Evolutionary conservation across 92 coral and sea anemone species (phyloP), one percentile per base, ranked within the genome.

Genomic region (Epizoanthus stellaris): DNA sequence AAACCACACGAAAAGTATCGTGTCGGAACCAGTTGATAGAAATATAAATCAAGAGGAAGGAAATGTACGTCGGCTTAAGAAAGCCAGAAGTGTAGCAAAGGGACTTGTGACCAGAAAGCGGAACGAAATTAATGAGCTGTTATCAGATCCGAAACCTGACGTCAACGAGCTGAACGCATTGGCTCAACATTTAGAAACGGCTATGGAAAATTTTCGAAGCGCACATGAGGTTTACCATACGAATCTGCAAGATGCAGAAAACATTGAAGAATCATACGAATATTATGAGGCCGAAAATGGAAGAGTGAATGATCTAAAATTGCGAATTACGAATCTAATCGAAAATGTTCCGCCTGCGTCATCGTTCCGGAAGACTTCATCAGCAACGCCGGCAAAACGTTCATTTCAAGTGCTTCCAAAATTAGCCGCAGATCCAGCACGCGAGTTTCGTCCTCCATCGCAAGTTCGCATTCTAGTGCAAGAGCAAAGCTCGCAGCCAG

Each of bases 211-310:
- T 54, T 75, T 88, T 34, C 4, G 25, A 45, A 21, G 8, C 16
- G 88, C 88, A 8, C 91, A 88, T 43, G 47, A 52, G 39, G 4
- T 19, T 4, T 83, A 63, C 16, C 88, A 76, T 42, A 70, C 52
- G 52, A 65, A 45, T 5, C 79, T 88, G 45, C 58, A 53, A 40
- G 88, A 83, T 20, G 73, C 76, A 4, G 86, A 81, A 66, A 77
- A 81, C 23, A 81, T 66, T 1, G 68, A 64, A 49, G 91, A 88
- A 47, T 84, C 91, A 14, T 15, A 65, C n/a, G 85, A 84, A 12
- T 88, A 84, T 57, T 84, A 5, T n/a, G 64, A 76, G 1, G 72
- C 75, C 19, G 88, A 54, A 60, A 45, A 3, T 45, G 45, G 47
- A 39, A 76, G 88, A 30, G 76, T 88, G 17, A 53, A 34, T 25